These are phyloP conservation scores for Polydrusus tereticollis DNA, from an alignment of 2,888 invertebrate genomes.

Conservation along the genomic window DNA sequence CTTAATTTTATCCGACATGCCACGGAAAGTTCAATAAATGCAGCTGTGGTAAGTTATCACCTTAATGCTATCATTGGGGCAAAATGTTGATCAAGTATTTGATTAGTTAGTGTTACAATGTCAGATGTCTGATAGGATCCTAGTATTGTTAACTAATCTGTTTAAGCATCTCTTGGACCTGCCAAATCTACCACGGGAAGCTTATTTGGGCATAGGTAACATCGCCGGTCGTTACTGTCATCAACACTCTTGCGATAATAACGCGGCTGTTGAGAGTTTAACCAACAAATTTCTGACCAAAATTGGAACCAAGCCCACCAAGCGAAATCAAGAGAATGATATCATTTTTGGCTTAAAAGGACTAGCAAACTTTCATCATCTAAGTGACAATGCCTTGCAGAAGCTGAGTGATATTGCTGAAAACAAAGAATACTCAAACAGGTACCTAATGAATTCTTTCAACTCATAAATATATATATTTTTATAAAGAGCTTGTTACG, in stretches of 20 bases:
- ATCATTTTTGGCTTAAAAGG: constrained; percentile 84
- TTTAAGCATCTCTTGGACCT: constrained; percentile 72
- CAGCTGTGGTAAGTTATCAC: constrained; percentile 65
- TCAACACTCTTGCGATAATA: constrained; percentile 74
- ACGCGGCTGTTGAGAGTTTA: constrained; percentile 74
- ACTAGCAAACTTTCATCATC: constrained; percentile 80
- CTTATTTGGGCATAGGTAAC: constrained; percentile 81
- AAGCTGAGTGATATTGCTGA: constrained; percentile 74
- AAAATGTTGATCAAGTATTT: not conserved
- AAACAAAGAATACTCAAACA: constrained; percentile 73
- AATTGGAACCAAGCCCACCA: constrained; percentile 76
- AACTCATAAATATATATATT: not conserved
- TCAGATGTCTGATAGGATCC: too few species aligned
- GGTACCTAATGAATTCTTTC: constrained; percentile 61
- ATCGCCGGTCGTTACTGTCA: constrained; percentile 80
- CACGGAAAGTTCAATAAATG: constrained; percentile 73
- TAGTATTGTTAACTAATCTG: too few species aligned
- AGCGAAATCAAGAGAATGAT: constrained; percentile 76
- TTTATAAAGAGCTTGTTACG: not conserved
- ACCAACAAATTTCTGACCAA: constrained; percentile 76
- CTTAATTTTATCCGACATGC: constrained; percentile 78
- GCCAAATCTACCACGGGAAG: constrained; percentile 74
- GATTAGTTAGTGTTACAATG: too few species aligned
- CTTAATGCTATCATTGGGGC: not conserved
- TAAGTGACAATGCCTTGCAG: constrained; percentile 74